Evolutionary conservation across 1,140 invertebrate species (phyloP), one percentile per base, ranked within the genome.

Genomic region (Heliothis virescens): DNA sequence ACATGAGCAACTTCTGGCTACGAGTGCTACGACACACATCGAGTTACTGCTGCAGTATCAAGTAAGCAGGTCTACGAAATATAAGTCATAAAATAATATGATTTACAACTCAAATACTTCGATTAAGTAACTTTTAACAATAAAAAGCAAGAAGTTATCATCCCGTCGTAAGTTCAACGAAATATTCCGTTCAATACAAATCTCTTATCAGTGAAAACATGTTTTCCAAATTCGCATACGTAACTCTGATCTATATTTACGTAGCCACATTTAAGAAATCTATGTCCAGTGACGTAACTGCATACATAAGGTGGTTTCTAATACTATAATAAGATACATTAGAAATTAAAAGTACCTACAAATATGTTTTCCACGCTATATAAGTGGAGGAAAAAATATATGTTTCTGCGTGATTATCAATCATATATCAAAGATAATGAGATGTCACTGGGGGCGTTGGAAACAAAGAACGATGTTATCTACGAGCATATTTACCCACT

Each of bases 401-500:
- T 62, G 26, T 73, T 73, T 55, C 26, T 63, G 41, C 16, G 62
- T 53, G 63, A 82, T 82, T 83, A 87, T 87, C 86, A 86, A 87
- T 87, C 86, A 86, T 87, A 82, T 83, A 84, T 83, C 78, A 85
- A 80, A 86, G 83, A 83, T 83, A 79, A 80, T 62, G 65, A 63
- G 53, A 65, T 81, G 82, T 81, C 76, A 80, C 74, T 59, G 50
- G 48, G 74, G 52, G 74, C 55, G 62, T 63, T 71, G 65, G 81
- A 67, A 79, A 84, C 81, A 84, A 85, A 85, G 82, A 80, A 80
- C 77, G 83, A 60, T 82, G 81, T 88, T 86, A 87, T 87, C 85
- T 86, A 60, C 57, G 16, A 13, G 41, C 48, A 62, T 85, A 87
- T 87, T 88, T 86, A 85, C 83, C 77, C 81, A 85, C 81, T 85